Evolutionary conservation across 2,113 vertebrate genomes (phyloP), one percentile per base, ranked within the genome.

Genomic region (Dicerorhinus sumatrensis): DNA sequence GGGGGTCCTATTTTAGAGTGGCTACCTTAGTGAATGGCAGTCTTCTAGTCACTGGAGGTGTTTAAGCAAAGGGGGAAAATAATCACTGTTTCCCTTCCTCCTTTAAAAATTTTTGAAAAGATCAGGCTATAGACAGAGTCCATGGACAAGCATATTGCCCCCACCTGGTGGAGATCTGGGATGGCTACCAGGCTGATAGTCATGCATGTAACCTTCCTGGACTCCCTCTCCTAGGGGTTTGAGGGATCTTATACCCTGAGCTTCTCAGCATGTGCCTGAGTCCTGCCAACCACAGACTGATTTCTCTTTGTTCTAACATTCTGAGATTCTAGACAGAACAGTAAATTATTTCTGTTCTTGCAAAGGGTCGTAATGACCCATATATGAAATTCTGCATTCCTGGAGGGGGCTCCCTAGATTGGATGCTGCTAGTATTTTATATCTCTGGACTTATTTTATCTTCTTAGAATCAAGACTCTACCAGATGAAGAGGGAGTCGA

Each of bases 401-500:
- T 4, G 0, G 67, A 76, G 89, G 58, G 27, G 46, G 72, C 54
- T 96, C 69, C 91, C 75, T 89, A 94, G 36, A 67, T 77, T 89
- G 81, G 89, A 46, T 76, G 16, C 13, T 72, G 7, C 58, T 70
- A 14, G 14, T 82, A 20, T 62, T 97, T 76, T 56, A 27, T 77
- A 72, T 29, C 70, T 73, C 80, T 46, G 97, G 76, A 97, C 97
- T 98, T 98, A 97, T 96, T 98, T 98, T 97, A 97, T 98, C 83
- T 98, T 95, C 79, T 77, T 62, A 42, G 88, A 98, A 96, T 97
- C 85, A 98, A 97, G 46, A 16, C 81, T 89, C 77, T 85, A 20
- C 11, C n/a, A 95, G 88, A 96, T 89, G 75, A 72, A 56, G 81
- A 96, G 48, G 58, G 91, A 81, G 33, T 94, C 67, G 60, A 94